Conservation (phyloP, 92 coral and sea anemone genomes). For the Palythoa caribaeorum region DNA sequence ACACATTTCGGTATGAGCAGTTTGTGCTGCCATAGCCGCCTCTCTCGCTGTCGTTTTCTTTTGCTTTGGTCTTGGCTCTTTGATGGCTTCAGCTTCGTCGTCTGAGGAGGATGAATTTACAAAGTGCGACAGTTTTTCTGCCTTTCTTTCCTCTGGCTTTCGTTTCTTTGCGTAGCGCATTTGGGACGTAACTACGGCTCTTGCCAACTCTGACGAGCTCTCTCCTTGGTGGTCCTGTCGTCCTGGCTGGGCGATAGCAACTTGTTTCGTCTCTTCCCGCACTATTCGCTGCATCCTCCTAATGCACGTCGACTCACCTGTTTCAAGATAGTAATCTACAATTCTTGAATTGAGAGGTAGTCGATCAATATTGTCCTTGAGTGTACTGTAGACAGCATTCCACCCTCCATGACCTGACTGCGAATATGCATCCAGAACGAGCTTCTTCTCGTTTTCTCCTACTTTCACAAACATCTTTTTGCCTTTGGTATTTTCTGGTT, state of each 20-base stretch:
- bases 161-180: slow-evolving; percentile 50
- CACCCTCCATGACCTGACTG: slow-evolving; percentile 49
- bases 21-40: slow-evolving; percentile 56
- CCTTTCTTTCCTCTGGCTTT: slow-evolving; percentile 47
- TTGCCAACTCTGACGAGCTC: slow-evolving; percentile 32
- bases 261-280: slow-evolving; percentile 52
- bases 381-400: slow-evolving; percentile 40
- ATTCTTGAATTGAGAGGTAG: slow-evolving; percentile 54
- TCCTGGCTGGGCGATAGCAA: slow-evolving; percentile 48
- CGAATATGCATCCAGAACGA: slow-evolving; percentile 49
- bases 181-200: slow-evolving; percentile 46
- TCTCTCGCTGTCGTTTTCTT: slow-evolving; percentile 42
- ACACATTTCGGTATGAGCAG: slow-evolving; percentile 48
- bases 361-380: slow-evolving; percentile 43
- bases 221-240: slow-evolving; percentile 44
- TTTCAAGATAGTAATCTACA: slow-evolving; percentile 54
- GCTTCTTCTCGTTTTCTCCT: slow-evolving; percentile 52
- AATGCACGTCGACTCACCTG: slow-evolving; percentile 44
- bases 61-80: slow-evolving; percentile 31
- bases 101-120: slow-evolving; percentile 49
- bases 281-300: slow-evolving; percentile 54
- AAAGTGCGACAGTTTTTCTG: slow-evolving; percentile 43
- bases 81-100: slow-evolving; percentile 48
- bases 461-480: slow-evolving; percentile 49
- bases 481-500: slow-evolving; percentile 22